Conservation (phyloP, 1,140 invertebrate species). For the Ips nitidus region DNA sequence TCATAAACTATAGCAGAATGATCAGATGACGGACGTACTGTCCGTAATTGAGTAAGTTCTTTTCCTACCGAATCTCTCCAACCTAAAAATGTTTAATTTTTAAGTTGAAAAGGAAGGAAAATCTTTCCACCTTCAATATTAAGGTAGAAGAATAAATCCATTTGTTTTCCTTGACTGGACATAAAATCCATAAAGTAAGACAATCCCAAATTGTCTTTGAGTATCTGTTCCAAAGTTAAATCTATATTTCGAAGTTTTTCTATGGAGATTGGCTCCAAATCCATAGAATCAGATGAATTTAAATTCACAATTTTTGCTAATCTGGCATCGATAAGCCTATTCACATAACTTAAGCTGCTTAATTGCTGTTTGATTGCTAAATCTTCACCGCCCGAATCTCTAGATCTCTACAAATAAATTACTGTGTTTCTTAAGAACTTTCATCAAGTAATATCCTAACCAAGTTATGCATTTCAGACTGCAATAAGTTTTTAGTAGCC, state of each 20-base stretch:
- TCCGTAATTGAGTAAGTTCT: constrained; percentile 65
- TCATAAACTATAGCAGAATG: constrained; percentile 55
- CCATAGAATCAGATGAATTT: constrained; percentile 51
- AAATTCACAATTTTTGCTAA: constrained; percentile 63
- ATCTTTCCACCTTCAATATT: constrained; percentile 69
- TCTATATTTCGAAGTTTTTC: constrained; percentile 63
- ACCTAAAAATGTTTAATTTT: constrained; percentile 54
- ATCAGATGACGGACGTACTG: constrained; percentile 51
- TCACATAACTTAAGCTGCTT: constrained; percentile 82
- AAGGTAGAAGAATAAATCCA: constrained; percentile 80
- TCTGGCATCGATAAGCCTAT: constrained; percentile 71
- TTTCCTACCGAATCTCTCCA: constrained; percentile 79
- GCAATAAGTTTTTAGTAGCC: constrained; percentile 76
- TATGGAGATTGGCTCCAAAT: constrained; percentile 42
- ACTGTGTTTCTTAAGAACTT: background rate
- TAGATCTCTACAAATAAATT: constrained; percentile 63
- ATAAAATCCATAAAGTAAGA: constrained; percentile 84
- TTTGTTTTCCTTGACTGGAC: constrained; percentile 68
- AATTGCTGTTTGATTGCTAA: constrained; percentile 83
- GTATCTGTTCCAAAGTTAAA: constrained; percentile 73
- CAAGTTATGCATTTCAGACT: constrained; percentile 76
- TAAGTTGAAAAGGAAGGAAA: background rate
- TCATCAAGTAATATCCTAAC: constrained; percentile 50
- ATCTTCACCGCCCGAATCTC: constrained; percentile 81
- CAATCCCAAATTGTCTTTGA: constrained; percentile 78